These are phyloP conservation scores for Tetrapedia diversipes DNA, from an alignment of 2,888 invertebrate genomes.

Conservation along the genomic window DNA sequence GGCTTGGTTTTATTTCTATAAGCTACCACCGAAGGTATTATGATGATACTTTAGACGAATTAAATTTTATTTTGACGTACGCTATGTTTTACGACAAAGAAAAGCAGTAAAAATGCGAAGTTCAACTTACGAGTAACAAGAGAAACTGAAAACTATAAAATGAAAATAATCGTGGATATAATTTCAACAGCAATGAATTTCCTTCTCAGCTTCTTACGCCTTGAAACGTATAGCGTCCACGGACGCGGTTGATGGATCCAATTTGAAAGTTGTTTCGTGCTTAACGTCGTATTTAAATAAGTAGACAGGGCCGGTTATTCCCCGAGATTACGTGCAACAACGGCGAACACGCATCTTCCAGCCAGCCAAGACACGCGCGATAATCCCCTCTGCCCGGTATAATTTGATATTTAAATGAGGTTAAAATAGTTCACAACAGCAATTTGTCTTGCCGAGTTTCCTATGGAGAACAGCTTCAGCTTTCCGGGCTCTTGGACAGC, in stretches of 20 bases:
- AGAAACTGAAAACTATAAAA: no score
- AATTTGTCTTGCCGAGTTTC: slow-evolving; percentile 77
- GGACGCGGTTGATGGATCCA: slow-evolving; percentile 40
- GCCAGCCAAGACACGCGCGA: slow-evolving; percentile 40
- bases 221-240: neutral
- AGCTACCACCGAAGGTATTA: no score
- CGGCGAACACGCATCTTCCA: slow-evolving; percentile 41
- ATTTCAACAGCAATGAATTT: slow-evolving; percentile 1
- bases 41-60: no score
- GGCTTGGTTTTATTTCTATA: neutral
- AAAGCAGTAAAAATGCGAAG: no score
- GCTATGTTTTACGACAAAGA: no score
- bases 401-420: slow-evolving; percentile 80
- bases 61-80: no score
- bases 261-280: slow-evolving; percentile 41
- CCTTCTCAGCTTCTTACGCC: neutral
- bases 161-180: no score
- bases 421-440: slow-evolving; percentile 79
- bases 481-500: slow-evolving; percentile 6
- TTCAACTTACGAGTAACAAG: no score
- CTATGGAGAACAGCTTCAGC: slow-evolving; percentile 46
- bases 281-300: slow-evolving; percentile 45
- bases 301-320: slow-evolving; percentile 21
- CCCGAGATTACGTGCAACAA: slow-evolving; percentile 43
- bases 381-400: slow-evolving; percentile 65